Evolutionary conservation across 2,113 vertebrate genomes (phyloP).

Genomic region (Syngnathoides biaculeatus): DNA sequence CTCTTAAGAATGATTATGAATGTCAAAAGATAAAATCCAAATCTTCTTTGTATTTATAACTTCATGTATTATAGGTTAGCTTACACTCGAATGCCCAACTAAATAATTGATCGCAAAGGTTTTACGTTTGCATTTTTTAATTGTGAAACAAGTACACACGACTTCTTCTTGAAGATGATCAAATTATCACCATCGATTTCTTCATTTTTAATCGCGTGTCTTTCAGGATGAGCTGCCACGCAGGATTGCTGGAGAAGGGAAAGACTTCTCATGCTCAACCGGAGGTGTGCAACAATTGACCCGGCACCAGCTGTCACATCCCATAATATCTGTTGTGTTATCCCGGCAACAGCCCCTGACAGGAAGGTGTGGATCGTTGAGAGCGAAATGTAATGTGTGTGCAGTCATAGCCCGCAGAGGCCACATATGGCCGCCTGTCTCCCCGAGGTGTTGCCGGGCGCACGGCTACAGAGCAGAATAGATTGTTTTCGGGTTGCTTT

Average conservation of each 20-base stretch:
- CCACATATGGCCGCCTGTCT: slow-evolving; percentile 29
- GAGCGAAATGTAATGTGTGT: neutral
- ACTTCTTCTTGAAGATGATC: neutral
- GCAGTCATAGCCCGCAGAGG: slow-evolving; percentile 4
- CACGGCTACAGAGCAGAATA: slow-evolving; percentile 19
- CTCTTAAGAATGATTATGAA: too few relatives aligned
- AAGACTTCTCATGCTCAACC: slow-evolving; percentile 11
- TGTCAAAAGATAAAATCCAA: too few relatives aligned
- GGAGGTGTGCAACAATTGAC: slow-evolving; percentile 19
- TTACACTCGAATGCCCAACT: too few relatives aligned
- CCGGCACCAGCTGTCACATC: slow-evolving; percentile 26
- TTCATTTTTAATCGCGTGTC: neutral
- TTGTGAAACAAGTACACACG: neutral
- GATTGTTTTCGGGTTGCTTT: too few relatives aligned
- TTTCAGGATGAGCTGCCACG: neutral
- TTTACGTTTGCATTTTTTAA: neutral
- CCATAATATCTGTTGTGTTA: slow-evolving; percentile 24
- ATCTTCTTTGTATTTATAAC: too few relatives aligned
- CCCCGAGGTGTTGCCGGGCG: slow-evolving; percentile 17
- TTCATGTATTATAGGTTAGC: too few relatives aligned
- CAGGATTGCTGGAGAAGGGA: neutral
- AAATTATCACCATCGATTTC: neutral
- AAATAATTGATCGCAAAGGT: neutral
- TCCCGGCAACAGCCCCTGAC: slow-evolving; percentile 3
- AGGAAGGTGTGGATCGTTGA: neutral